These are phyloP conservation scores for Neodon shergylaensis DNA, from an alignment of 2,113 vertebrate species.

Conservation along the genomic window DNA sequence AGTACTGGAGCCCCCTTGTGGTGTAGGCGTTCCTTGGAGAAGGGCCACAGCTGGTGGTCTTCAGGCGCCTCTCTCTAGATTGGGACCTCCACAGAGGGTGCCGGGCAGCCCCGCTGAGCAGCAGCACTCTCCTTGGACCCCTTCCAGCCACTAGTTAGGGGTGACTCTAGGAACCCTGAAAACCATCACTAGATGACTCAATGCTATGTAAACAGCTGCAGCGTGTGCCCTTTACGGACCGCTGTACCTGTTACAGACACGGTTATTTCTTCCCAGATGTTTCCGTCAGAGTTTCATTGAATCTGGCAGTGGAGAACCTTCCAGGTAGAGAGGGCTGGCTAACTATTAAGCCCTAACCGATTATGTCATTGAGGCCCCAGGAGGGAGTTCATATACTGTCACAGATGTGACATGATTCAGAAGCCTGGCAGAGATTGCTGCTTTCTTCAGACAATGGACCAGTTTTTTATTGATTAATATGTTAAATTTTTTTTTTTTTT, in stretches of 20 bases:
- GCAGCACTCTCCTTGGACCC: neutral
- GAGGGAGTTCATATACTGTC: neutral
- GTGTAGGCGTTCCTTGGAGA: neutral
- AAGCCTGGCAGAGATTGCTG: neutral
- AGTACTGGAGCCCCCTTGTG: neutral
- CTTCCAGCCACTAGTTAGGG: neutral
- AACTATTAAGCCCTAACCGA: neutral
- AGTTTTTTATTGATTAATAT: neutral
- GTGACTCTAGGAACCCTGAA: neutral
- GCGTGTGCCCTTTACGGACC: neutral
- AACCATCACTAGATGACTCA: neutral
- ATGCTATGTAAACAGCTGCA: neutral
- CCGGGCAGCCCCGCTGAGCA: neutral
- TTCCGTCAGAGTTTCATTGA: too few species aligned
- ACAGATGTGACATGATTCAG: neutral
- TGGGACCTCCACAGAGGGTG: neutral
- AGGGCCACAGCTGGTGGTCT: fast-evolving
- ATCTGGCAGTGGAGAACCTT: neutral
- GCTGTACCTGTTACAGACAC: neutral
- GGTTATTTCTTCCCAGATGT: neutral
- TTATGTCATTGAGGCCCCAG: too few species aligned
- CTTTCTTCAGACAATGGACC: neutral
- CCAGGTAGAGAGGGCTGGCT: neutral
- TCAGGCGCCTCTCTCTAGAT: fast-evolving
- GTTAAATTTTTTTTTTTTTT: neutral